These are phyloP conservation scores for Danionella cerebrum DNA, from an alignment of 2,113 vertebrate species.

Conservation along the genomic window DNA sequence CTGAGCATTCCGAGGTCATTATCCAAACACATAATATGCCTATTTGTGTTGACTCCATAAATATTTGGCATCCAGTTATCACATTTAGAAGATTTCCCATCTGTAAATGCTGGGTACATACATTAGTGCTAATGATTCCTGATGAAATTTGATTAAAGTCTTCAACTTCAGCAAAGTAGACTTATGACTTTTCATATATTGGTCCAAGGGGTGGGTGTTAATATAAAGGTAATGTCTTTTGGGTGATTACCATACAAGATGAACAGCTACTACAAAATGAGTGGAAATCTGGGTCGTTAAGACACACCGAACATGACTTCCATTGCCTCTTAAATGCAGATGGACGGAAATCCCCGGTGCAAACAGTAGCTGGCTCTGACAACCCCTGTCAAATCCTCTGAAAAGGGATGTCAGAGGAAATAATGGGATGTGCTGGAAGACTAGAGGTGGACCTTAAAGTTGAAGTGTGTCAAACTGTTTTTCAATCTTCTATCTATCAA, in stretches of 20 bases:
- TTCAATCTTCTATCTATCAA: not conserved
- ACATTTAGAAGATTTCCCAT: too few relatives aligned
- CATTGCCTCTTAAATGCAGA: not conserved
- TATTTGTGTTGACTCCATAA: slow-evolving; percentile 47
- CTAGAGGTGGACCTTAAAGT: not conserved
- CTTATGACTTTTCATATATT: not conserved
- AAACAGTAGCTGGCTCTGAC: not conserved
- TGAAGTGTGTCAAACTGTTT: not conserved
- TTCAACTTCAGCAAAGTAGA: not conserved
- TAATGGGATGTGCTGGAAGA: not conserved
- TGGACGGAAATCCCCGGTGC: slow-evolving; percentile 3
- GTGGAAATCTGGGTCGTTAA: not conserved
- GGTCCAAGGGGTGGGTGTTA: not conserved
- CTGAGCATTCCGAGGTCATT: slow-evolving; percentile 47
- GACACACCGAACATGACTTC: slow-evolving; percentile 9
- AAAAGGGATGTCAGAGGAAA: slow-evolving; percentile 12
- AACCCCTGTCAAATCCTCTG: not conserved
- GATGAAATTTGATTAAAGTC: slow-evolving; percentile 27
- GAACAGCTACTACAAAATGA: not conserved
- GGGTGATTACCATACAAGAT: not conserved
- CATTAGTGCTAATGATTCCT: slow-evolving; percentile 36
- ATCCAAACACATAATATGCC: slow-evolving; percentile 47
- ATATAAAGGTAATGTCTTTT: not conserved
- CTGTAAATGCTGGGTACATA: slow-evolving; percentile 36
- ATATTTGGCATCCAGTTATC: slow-evolving; percentile 40